A percentile compares a stretch with the other conserved stretches of the same genome.
Conservation (phyloP, 2,113 vertebrate species). For the Corvus cornix region DNA sequence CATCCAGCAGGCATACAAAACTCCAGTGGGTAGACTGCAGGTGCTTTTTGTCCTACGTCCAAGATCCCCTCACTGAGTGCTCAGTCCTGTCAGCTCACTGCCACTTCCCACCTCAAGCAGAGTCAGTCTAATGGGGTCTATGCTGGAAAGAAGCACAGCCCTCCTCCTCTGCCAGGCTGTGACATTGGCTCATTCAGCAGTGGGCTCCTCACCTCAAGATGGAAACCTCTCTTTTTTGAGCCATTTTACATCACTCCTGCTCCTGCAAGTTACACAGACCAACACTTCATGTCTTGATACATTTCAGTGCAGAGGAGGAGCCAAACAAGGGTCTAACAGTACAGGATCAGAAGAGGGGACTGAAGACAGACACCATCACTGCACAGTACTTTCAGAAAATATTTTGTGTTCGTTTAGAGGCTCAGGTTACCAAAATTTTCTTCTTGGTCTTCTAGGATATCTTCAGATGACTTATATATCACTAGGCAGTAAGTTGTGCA, state of each 20-base stretch:
- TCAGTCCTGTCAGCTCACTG: not conserved
- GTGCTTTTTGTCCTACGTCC: not conserved
- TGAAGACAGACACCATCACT: not conserved
- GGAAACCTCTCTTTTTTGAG: not conserved
- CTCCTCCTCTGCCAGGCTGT: not conserved
- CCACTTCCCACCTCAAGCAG: not conserved
- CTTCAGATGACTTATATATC: not conserved
- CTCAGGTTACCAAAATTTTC: not conserved
- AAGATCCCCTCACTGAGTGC: not conserved
- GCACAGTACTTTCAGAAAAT: not conserved
- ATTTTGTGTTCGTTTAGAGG: not conserved
- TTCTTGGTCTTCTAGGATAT: not conserved
- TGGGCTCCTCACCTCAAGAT: not conserved
- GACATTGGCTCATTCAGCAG: fast-evolving
- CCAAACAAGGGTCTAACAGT: not conserved
- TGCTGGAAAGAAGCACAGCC: not conserved
- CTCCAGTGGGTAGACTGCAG: fast-evolving
- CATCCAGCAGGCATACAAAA: not conserved
- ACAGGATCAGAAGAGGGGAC: not conserved
- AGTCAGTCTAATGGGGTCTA: no score
- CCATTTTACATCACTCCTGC: not conserved
- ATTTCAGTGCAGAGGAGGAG: not conserved
- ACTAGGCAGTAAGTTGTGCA: not conserved
- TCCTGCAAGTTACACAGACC: not conserved
- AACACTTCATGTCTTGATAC: not conserved